Conservation (phyloP, 2,113 vertebrate species). For the Labrus mixtus region DNA sequence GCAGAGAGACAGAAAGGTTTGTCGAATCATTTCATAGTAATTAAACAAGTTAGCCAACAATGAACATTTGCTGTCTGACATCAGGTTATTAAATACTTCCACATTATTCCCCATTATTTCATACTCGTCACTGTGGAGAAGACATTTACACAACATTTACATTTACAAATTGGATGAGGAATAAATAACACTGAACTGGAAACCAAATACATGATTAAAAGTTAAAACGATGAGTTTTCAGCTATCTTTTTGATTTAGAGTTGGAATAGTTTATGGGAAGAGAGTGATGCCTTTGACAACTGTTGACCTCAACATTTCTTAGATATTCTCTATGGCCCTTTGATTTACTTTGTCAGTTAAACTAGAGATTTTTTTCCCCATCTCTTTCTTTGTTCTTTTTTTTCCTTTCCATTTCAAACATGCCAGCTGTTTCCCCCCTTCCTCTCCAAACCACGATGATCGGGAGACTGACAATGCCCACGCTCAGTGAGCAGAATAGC, state of each 20-base stretch:
- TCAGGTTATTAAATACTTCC: background rate
- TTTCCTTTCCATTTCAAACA: background rate
- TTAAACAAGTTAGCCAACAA: background rate
- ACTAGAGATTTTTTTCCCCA: background rate
- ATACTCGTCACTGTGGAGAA: no score
- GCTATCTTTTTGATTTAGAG: background rate
- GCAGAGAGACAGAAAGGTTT: background rate
- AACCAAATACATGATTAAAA: background rate
- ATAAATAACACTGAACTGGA: no score
- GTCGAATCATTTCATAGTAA: background rate
- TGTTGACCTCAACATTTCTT: background rate
- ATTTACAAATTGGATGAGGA: no score
- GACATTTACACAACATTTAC: no score
- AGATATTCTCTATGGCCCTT: background rate
- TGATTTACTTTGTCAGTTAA: background rate
- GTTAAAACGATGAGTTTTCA: background rate
- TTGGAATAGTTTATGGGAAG: background rate
- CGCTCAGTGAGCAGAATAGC: background rate
- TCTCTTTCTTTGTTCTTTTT: background rate
- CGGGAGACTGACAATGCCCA: background rate
- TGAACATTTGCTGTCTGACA: background rate
- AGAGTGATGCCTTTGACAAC: background rate
- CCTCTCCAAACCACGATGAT: constrained; percentile 10
- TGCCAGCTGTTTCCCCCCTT: background rate
- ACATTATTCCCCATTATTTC: background rate